These are phyloP conservation scores for Glaucidium brasilianum DNA, from an alignment of 2,113 vertebrate species.

Conservation along the genomic window DNA sequence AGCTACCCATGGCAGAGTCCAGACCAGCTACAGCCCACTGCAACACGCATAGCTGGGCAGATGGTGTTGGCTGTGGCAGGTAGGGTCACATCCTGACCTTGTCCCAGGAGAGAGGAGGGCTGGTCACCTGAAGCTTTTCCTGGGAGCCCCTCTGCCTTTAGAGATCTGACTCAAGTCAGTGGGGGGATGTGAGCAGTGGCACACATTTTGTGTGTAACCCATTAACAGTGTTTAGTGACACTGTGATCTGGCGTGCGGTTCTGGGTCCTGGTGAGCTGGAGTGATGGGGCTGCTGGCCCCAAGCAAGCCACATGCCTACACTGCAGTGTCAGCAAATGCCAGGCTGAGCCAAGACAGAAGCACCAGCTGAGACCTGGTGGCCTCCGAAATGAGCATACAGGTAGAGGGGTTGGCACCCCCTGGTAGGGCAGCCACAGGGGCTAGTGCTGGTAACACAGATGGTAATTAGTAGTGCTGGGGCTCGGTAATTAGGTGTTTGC, in stretches of 20 bases:
- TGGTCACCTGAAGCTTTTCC: not conserved
- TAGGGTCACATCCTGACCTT: not conserved
- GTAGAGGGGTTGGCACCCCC: not conserved
- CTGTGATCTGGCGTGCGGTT: not conserved
- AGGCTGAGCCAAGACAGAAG: not conserved
- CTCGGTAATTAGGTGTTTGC: not conserved
- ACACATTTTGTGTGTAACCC: not conserved
- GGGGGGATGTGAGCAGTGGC: not conserved
- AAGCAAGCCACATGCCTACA: accelerated
- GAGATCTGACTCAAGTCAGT: not conserved
- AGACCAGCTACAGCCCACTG: accelerated
- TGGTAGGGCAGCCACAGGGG: not conserved
- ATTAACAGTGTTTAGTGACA: accelerated
- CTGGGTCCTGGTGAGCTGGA: not conserved
- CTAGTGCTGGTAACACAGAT: not conserved
- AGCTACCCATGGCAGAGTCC: accelerated
- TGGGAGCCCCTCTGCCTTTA: not conserved
- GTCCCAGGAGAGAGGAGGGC: not conserved
- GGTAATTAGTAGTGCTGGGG: not conserved
- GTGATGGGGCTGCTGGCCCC: not conserved
- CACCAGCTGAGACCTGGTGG: accelerated
- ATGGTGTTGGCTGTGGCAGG: not conserved
- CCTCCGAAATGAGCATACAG: accelerated
- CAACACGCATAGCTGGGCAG: accelerated
- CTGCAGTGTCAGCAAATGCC: not conserved